phyloP scores from a whole-genome alignment of 2,797 vertebrate species.

The Falco naumanni region DNA sequence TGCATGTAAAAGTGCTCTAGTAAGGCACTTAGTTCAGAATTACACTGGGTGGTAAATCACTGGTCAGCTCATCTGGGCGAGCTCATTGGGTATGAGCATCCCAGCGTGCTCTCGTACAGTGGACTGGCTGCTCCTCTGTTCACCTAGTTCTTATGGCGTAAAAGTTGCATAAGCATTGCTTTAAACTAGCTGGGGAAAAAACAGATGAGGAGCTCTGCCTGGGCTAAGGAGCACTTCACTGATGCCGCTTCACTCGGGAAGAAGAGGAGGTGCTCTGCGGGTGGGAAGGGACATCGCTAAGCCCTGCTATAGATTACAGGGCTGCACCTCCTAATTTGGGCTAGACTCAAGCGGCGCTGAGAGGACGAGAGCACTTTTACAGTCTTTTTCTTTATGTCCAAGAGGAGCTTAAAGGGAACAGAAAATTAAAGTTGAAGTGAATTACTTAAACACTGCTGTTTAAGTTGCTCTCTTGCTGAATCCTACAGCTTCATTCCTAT shows the following conservation, averaged over 20 bases:
- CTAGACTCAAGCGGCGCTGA: not conserved
- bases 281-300: conserved; percentile 17
- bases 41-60: not conserved
- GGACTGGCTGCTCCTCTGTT: not conserved
- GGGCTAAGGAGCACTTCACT: not conserved
- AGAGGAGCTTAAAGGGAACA: not conserved
- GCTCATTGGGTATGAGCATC: not conserved
- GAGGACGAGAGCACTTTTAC: not conserved
- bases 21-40: not conserved
- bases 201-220: not conserved
- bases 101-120: not conserved
- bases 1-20: not conserved
- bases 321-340: conserved; percentile 5
- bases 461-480: not conserved
- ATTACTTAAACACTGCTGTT: conserved; percentile 2
- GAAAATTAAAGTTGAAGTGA: not conserved
- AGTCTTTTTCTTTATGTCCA: not conserved
- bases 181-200: not conserved
- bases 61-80: not conserved
- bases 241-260: not conserved
- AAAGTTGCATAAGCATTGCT: not conserved
- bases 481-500: conserved; percentile 50
- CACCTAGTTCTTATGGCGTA: not conserved
- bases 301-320: not conserved
- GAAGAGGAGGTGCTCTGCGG: not conserved